phyloP scores from a whole-genome alignment of 2,888 invertebrate species.

The Caenorhabditis plicata region DNA sequence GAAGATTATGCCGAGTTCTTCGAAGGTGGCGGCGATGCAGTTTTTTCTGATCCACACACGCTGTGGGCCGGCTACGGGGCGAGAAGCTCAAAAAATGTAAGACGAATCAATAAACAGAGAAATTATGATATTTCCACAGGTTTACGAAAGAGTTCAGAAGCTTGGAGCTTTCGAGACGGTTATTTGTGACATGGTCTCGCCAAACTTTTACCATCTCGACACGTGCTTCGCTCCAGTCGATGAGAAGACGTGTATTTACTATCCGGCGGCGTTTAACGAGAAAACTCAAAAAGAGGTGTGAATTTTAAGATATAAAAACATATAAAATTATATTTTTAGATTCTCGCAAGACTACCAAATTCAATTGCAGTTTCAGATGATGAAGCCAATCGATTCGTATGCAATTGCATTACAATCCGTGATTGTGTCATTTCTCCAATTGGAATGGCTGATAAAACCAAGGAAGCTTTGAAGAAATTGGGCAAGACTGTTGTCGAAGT shows the following conservation, averaged over 20 bases:
- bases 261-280: constrained; percentile 59
- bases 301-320: not conserved
- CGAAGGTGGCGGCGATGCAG: constrained; percentile 65
- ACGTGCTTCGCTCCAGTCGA: constrained; percentile 64
- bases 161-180: constrained; percentile 59
- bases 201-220: constrained; percentile 64
- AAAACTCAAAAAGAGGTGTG: constrained; percentile 53
- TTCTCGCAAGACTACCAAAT: constrained; percentile 55
- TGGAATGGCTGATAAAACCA: constrained; percentile 49
- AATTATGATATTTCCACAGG: too few species aligned
- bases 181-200: constrained; percentile 54
- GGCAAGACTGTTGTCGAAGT: constrained; percentile 59
- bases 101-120: too few species aligned
- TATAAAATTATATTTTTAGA: constrained; percentile 33
- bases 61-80: constrained; percentile 65
- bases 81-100: constrained; percentile 54
- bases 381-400: constrained; percentile 62
- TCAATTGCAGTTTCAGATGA: constrained; percentile 60
- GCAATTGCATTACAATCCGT: constrained; percentile 62
- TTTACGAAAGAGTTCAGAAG: constrained; percentile 50
- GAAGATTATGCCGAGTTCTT: constrained; percentile 55
- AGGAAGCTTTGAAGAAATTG: constrained; percentile 33
- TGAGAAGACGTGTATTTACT: constrained; percentile 56
- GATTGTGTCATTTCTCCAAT: constrained; percentile 63
- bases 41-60: constrained; percentile 56